These are phyloP conservation scores for Taenioides sp. DNA, from an alignment of 2,797 vertebrate species.

Conservation along the genomic window DNA sequence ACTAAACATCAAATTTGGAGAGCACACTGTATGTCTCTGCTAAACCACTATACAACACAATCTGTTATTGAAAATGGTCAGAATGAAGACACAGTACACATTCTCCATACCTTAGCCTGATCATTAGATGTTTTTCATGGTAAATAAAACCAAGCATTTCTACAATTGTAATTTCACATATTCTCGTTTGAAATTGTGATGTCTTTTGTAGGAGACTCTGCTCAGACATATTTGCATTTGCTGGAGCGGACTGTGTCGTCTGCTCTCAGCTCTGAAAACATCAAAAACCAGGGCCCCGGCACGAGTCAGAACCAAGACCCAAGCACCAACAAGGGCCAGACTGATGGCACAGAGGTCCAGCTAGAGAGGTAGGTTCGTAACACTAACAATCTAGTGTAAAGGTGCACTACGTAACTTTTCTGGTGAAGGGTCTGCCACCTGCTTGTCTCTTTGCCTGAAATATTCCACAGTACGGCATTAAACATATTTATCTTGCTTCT, in stretches of 20 bases:
- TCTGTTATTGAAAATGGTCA: not conserved
- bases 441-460: no score
- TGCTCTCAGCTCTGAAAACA: slow-evolving; percentile 65
- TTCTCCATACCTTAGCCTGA: not conserved
- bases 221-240: slow-evolving; percentile 78
- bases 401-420: no score
- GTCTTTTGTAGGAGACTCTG: slow-evolving; percentile 72
- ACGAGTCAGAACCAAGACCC: slow-evolving; percentile 23
- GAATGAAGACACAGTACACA: not conserved
- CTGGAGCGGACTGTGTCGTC: slow-evolving; percentile 78
- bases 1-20: no score
- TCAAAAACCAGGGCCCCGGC: slow-evolving; percentile 33
- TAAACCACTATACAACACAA: no score
- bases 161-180: no score
- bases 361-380: slow-evolving; percentile 79
- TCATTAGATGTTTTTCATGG: not conserved
- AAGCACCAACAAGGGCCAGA: slow-evolving; percentile 43
- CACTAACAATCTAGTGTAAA: no score
- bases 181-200: not conserved
- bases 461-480: no score
- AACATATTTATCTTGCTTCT: no score
- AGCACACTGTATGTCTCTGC: not conserved
- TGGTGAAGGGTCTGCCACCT: no score
- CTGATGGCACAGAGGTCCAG: slow-evolving; percentile 77
- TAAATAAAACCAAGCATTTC: not conserved